Evolutionary conservation across 2,888 invertebrate species (phyloP), one percentile per base, ranked within the genome.

Genomic region (Hedya salicella): DNA sequence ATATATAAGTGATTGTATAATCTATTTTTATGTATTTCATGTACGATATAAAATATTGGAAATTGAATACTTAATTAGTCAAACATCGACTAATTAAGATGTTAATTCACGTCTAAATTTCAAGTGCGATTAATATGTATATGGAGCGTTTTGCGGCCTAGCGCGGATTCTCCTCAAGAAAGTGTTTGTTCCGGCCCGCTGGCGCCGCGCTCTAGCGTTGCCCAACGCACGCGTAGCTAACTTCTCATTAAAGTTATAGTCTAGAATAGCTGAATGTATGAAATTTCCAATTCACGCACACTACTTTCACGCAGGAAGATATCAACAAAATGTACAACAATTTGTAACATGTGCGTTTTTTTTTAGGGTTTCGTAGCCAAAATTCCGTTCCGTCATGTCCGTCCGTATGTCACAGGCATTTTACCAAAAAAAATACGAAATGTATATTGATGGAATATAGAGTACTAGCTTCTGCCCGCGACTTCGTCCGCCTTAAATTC

Each of bases 131-230:
- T 63, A 63, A 53, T 64, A 59, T 65, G 65, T 36, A 65, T 65
- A 60, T 49, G 32, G 66, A 49, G 66, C 60, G 53, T 61, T 66
- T 60, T 66, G 46, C 63, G 36, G 67, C 66, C 59, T 60, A 65
- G 64, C 69, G 71, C 70, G 76, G 78, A 85, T 82, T 85, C 83
- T 81, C 81, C 75, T 74, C 74, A 88, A 86, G 88, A 89, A 89
- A 89, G 89, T 87, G 85, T 86, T 77, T 81, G 75, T 88, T 88
- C 86, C 87, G 79, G 76, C 71, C 77, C 71, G 86, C 70, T 83
- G 84, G 50, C 67, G 60, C 63, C 73, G n/a, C n/a, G n/a, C n/a
- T n/a, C n/a, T 71, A 67, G 71, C 30, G 77, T 84, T 83, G 79
- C 80, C 76, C 78, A 82, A 82, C 78, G 14, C 30, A 56, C 63